Evolutionary conservation across 1,140 invertebrate genomes (phyloP).

Genomic region (Drosophila pruinosa): DNA sequence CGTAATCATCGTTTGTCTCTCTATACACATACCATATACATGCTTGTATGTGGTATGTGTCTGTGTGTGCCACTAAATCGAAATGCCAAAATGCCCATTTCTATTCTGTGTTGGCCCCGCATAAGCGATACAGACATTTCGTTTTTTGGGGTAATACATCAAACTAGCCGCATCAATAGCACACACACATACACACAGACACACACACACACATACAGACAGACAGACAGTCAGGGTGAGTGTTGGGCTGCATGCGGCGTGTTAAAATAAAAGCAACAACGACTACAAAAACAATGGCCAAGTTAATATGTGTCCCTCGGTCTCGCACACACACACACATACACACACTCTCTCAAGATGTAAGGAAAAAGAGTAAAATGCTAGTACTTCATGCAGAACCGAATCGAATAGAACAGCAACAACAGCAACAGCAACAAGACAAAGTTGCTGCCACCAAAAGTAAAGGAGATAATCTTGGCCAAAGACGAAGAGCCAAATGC

Average conservation of each 20-base stretch:
- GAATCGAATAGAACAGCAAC: conserved; percentile 58
- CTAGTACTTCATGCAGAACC: conserved; percentile 79
- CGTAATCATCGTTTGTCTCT: conserved; percentile 81
- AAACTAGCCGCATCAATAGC: conserved; percentile 82
- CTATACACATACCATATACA: conserved; percentile 14
- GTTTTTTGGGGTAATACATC: conserved; percentile 82
- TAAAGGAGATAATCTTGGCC: conserved; percentile 79
- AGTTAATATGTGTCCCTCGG: conserved; percentile 65
- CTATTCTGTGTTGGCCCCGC: conserved; percentile 77
- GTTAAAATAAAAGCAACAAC: conserved; percentile 66
- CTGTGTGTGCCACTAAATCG: conserved; percentile 73
- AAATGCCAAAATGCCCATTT: conserved; percentile 82
- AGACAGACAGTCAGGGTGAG: conserved; percentile 23
- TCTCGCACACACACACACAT: conserved; percentile 2
- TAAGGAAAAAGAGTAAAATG: conserved; percentile 73
- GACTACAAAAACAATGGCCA: conserved; percentile 74
- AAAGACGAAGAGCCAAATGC: conserved; percentile 57
- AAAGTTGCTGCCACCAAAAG: conserved; percentile 78
- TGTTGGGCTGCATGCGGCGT: conserved; percentile 71
- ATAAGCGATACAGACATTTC: conserved; percentile 82
- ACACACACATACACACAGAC: conserved; percentile 53
- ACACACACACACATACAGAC: conserved; percentile 50
- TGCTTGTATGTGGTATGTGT: conserved; percentile 23
- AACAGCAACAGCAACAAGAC: conserved; percentile 19
- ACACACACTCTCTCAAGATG: neutral